These are phyloP conservation scores for Drosophila ficusphila DNA, from an alignment of 1,140 invertebrate genomes.

Conservation along the genomic window DNA sequence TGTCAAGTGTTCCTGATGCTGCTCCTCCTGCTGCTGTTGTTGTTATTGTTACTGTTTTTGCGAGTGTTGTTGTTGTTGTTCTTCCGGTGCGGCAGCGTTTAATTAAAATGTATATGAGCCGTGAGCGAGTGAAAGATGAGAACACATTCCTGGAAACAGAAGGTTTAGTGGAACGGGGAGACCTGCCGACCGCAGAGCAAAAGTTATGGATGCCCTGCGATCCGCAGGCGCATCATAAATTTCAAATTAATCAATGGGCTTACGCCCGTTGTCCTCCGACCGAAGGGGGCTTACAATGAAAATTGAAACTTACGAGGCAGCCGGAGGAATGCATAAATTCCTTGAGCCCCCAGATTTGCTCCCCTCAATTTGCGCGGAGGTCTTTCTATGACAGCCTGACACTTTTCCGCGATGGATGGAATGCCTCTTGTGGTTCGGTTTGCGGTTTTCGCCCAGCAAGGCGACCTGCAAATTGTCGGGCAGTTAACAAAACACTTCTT, in stretches of 20 bases:
- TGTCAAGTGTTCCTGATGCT: constrained; percentile 63
- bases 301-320: constrained; percentile 64
- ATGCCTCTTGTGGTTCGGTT: constrained; percentile 14
- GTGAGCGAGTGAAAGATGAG: constrained; percentile 50
- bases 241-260: constrained; percentile 83
- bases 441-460: neutral
- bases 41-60: constrained; percentile 14
- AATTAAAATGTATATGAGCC: constrained; percentile 79
- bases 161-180: neutral
- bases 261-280: constrained; percentile 42
- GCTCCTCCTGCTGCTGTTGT: neutral
- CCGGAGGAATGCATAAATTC: constrained; percentile 48
- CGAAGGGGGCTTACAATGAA: constrained; percentile 40
- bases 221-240: constrained; percentile 70
- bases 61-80: neutral
- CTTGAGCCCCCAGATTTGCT: constrained; percentile 32
- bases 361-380: constrained; percentile 21
- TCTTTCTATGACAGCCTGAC: constrained; percentile 37
- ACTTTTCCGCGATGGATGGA: constrained; percentile 40
- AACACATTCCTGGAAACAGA: constrained; percentile 6
- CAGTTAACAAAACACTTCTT: constrained; percentile 59
- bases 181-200: constrained; percentile 47
- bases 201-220: constrained; percentile 62
- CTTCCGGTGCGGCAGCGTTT: constrained; percentile 60
- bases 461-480: constrained; percentile 59